phyloP scores from a whole-genome alignment of 2,113 vertebrate species.

The Rissa tridactyla region DNA sequence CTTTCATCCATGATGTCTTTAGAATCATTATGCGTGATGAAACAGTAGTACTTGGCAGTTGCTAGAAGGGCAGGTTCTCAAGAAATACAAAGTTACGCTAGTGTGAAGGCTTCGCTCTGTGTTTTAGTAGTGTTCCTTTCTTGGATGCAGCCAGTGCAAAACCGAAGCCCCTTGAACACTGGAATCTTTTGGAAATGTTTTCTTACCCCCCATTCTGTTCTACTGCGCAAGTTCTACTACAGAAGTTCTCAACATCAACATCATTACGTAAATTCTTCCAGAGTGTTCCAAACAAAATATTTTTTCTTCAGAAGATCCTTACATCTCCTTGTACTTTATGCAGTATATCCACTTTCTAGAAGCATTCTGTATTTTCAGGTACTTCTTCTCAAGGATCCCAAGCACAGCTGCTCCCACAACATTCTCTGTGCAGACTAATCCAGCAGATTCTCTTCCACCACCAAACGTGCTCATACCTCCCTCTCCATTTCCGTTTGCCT shows the following conservation, averaged over 20 bases:
- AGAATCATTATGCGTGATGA: not conserved
- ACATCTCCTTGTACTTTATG: not conserved
- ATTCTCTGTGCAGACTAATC: not conserved
- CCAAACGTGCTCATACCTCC: constrained; percentile 5
- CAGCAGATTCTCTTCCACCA: not conserved
- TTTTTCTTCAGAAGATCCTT: not conserved
- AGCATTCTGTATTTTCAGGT: not conserved
- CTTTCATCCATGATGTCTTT: not conserved
- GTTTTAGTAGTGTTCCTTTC: not conserved
- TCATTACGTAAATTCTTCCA: not conserved
- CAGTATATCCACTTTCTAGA: not conserved
- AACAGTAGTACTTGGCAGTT: not conserved
- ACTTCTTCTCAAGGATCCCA: not conserved
- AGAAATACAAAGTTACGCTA: not conserved
- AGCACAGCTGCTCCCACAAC: not conserved
- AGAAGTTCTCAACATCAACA: not conserved
- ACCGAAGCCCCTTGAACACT: not conserved
- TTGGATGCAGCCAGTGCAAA: not conserved
- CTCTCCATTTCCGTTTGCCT: not conserved
- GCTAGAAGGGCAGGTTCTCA: not conserved
- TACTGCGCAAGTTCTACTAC: not conserved
- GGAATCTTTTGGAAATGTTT: not conserved
- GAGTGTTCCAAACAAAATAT: not conserved
- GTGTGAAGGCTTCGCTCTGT: not conserved
- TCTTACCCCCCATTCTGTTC: not conserved